Percentiles rank a stretch among this genome's conserved stretches.
phyloP scores from a whole-genome alignment of 2,888 invertebrate genomes.

The Parnassius mnemosyne region DNA sequence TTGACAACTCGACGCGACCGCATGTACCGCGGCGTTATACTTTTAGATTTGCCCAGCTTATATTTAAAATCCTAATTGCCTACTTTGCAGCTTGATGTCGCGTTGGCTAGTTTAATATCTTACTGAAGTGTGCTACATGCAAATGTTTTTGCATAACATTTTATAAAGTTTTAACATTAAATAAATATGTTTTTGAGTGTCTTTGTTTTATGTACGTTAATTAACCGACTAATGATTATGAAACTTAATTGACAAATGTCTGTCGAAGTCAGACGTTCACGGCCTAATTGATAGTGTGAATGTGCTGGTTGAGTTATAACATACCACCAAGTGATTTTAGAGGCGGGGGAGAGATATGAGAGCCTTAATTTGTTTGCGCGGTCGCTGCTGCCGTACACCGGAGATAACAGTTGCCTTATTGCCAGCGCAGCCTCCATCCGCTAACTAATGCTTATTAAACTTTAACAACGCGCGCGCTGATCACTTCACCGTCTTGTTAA shows the following conservation, averaged over 20 bases:
- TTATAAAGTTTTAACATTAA: conserved; percentile 16
- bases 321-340: conserved; percentile 37
- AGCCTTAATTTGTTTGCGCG: conserved; percentile 54
- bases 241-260: conserved; percentile 31
- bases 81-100: conserved; percentile 48
- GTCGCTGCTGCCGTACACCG: conserved; percentile 52
- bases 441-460: conserved; percentile 80
- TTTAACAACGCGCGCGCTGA: conserved; percentile 76
- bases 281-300: conserved; percentile 44
- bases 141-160: conserved; percentile 6
- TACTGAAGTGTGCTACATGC: conserved; percentile 25
- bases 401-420: conserved; percentile 75
- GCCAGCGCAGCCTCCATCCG: conserved; percentile 54
- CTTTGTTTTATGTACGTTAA: conserved; percentile 11
- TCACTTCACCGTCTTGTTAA: conserved; percentile 79
- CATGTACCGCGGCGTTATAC: conserved; percentile 55
- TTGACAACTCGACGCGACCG: conserved; percentile 61
- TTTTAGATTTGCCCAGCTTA: conserved; percentile 51
- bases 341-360: conserved; percentile 34
- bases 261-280: conserved; percentile 41
- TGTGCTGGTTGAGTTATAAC: conserved; percentile 42
- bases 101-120: conserved; percentile 39
- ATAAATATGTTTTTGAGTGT: conserved; percentile 9
- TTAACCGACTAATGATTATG: conserved; percentile 21
- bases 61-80: conserved; percentile 66